Evolutionary conservation across 2,888 invertebrate species (phyloP).

Genomic region (Meta bourneti): DNA sequence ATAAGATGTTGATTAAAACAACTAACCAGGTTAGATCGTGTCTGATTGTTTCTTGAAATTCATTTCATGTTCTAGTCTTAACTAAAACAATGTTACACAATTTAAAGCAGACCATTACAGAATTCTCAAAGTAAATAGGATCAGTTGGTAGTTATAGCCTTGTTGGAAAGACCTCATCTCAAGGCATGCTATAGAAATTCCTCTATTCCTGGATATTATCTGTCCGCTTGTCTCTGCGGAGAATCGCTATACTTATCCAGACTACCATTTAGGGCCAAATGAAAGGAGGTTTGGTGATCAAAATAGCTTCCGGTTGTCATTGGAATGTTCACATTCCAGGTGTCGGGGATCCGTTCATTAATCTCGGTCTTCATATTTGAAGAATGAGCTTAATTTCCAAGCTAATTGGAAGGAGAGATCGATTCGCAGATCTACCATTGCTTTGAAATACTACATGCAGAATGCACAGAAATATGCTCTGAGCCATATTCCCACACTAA

Average conservation of each 20-base stretch:
- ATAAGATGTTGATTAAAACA: too few species aligned
- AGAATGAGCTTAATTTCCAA: not conserved
- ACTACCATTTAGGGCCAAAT: not conserved
- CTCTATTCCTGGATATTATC: not conserved
- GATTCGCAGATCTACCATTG: not conserved
- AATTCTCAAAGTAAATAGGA: too few species aligned
- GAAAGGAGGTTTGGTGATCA: not conserved
- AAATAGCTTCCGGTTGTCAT: slow-evolving; percentile 14
- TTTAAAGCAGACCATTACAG: too few species aligned
- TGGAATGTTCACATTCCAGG: slow-evolving; percentile 14
- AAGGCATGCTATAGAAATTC: too few species aligned
- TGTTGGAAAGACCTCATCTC: too few species aligned
- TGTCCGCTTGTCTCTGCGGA: not conserved
- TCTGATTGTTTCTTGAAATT: too few species aligned
- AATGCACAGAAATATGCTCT: too few species aligned
- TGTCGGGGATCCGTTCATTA: not conserved
- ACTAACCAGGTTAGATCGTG: too few species aligned
- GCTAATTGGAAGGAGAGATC: not conserved
- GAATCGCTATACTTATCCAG: not conserved
- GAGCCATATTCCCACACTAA: too few species aligned
- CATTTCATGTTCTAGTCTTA: too few species aligned
- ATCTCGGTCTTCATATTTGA: not conserved
- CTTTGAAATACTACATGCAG: not conserved
- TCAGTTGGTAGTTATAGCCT: too few species aligned
- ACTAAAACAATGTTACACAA: too few species aligned